A percentile compares a stretch with the other conserved stretches of the same genome.
Evolutionary conservation across 2,888 invertebrate genomes (phyloP).

Genomic region (Caenorhabditis sp.): DNA sequence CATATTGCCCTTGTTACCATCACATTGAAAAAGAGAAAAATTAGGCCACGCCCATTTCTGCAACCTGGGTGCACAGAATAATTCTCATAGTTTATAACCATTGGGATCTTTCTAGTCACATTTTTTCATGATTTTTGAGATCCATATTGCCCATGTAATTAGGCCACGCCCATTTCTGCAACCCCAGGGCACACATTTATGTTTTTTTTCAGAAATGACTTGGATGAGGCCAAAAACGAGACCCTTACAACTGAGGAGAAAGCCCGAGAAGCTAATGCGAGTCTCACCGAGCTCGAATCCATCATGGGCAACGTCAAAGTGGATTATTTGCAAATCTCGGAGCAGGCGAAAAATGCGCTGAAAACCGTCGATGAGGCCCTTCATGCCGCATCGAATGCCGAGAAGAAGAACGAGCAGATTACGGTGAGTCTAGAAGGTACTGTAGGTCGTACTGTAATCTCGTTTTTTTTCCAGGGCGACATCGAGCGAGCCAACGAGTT

Average conservation of each 20-base stretch:
- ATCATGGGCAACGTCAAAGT: constrained; percentile 76
- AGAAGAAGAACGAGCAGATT: constrained; percentile 51
- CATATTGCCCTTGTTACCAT: too few species aligned
- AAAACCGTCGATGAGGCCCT: constrained; percentile 48
- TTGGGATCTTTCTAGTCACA: too few species aligned
- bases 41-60: too few species aligned
- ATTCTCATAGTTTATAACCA: too few species aligned
- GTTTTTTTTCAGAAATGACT: constrained; percentile 37
- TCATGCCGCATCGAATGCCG: constrained; percentile 45
- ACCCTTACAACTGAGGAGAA: constrained; percentile 42
- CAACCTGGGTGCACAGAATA: too few species aligned
- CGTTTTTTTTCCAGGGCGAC: constrained; percentile 55
- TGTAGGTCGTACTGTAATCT: neutral
- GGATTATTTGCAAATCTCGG: constrained; percentile 55
- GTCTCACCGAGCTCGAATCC: constrained; percentile 80
- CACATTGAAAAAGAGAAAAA: too few species aligned
- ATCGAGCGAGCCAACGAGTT: constrained; percentile 57
- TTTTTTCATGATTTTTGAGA: too few species aligned
- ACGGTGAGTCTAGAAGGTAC: constrained; percentile 13
- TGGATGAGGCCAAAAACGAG: constrained; percentile 41
- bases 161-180: too few species aligned
- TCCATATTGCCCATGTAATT: too few species aligned
- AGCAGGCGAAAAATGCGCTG: constrained; percentile 55
- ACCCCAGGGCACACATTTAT: too few species aligned
- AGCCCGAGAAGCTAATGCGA: constrained; percentile 77